phyloP scores from a whole-genome alignment of 2,888 invertebrate genomes.

The Paralinhomoeus sp. region DNA sequence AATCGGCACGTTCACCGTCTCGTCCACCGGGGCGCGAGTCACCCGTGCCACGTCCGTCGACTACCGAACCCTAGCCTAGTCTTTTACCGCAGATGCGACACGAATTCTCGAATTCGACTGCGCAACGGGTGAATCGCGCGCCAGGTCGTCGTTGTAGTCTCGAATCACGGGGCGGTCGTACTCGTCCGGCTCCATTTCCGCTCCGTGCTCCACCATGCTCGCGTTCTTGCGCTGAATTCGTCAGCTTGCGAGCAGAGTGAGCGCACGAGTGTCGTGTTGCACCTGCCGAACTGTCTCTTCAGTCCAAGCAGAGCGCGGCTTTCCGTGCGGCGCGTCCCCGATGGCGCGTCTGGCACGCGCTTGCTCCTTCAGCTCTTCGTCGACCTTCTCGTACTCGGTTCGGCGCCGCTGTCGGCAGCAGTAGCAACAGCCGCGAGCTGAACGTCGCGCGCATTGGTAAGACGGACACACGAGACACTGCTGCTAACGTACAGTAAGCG shows the following conservation, averaged over 20 bases:
- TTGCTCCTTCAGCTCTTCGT: neutral
- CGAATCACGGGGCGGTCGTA: no score
- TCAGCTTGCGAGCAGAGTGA: no score
- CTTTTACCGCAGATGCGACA: no score
- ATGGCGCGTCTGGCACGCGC: neutral
- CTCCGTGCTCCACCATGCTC: neutral
- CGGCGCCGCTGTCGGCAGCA: conserved; percentile 1
- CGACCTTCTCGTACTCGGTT: conserved; percentile 2
- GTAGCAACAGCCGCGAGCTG: conserved; percentile 4
- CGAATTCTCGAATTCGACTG: no score
- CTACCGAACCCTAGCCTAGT: no score
- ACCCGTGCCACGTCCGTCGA: neutral
- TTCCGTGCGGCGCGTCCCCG: neutral
- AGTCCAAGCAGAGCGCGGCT: neutral
- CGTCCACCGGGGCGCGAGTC: conserved; percentile 3
- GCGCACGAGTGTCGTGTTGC: no score
- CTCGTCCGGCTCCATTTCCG: neutral
- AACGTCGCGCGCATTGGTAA: no score
- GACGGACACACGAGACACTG: no score
- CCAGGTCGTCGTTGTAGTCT: no score
- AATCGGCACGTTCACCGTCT: conserved; percentile 7
- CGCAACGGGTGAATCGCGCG: no score
- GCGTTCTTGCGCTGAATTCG: neutral
- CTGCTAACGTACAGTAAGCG: conserved; percentile 4
- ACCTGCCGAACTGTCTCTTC: neutral